phyloP scores from a whole-genome alignment of 2,888 invertebrate species.

The Spicauda simplicius region DNA sequence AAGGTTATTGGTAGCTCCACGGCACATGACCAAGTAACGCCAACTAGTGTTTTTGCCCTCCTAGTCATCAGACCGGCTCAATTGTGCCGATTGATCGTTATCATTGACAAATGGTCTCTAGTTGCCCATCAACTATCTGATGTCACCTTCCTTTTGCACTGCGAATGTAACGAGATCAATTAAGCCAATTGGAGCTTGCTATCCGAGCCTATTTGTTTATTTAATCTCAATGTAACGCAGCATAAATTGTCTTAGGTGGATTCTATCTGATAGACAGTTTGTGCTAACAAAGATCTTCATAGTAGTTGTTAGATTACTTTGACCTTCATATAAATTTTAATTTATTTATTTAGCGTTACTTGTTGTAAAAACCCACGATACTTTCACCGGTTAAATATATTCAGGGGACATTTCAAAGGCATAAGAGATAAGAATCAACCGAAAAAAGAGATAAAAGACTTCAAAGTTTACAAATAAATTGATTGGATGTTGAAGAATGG shows the following conservation, averaged over 20 bases:
- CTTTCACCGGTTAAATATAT: background rate
- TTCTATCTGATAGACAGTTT: too few relatives aligned
- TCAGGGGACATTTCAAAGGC: background rate
- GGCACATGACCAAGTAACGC: background rate
- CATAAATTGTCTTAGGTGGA: background rate
- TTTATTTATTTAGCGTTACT: background rate
- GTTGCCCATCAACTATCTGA: constrained; percentile 45
- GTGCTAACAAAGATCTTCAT: background rate
- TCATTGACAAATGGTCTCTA: constrained; percentile 52
- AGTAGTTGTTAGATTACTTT: background rate
- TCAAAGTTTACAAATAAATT: background rate
- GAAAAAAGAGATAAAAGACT: background rate
- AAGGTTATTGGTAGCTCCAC: constrained; percentile 2
- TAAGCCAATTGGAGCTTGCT: constrained; percentile 48
- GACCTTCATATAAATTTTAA: background rate
- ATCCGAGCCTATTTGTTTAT: constrained; percentile 15
- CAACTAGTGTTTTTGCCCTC: constrained; percentile 22
- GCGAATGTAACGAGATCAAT: constrained; percentile 46
- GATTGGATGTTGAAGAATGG: too few relatives aligned
- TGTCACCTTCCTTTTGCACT: constrained; percentile 49
- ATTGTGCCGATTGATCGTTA: constrained; percentile 57
- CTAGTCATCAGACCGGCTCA: constrained; percentile 40
- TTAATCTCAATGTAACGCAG: constrained; percentile 13
- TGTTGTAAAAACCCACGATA: background rate
- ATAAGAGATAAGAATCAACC: background rate